Evolutionary conservation across 2,797 vertebrate species (phyloP).

Genomic region (Pantherophis vulpinus): DNA sequence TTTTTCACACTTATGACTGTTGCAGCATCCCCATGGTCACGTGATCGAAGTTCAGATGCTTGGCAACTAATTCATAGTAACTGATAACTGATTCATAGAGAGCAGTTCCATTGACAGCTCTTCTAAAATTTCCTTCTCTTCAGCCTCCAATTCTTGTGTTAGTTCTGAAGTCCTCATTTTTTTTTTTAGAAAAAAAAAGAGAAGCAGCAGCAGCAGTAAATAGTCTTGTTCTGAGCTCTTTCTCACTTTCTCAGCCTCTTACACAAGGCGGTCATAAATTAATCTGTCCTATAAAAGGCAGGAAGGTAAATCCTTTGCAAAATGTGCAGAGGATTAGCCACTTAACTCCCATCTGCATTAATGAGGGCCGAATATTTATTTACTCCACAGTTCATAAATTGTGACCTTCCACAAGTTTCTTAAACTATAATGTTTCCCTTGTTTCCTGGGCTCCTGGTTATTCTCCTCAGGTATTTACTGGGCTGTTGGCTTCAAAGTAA

Average conservation of each 20-base stretch:
- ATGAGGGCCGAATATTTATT: constrained; percentile 70
- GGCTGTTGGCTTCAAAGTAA: constrained; percentile 54
- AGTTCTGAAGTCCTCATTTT: constrained; percentile 50
- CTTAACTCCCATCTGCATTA: constrained; percentile 71
- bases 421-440: constrained; percentile 66
- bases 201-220: constrained; percentile 43
- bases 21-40: background rate
- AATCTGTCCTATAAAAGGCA: constrained; percentile 62
- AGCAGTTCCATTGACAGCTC: constrained; percentile 54
- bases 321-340: constrained; percentile 68
- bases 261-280: constrained; percentile 65
- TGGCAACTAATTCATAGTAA: background rate
- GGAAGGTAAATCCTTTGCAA: constrained; percentile 65
- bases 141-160: constrained; percentile 49
- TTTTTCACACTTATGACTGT: background rate
- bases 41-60: background rate
- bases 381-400: constrained; percentile 67
- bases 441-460: constrained; percentile 59
- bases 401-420: constrained; percentile 58
- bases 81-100: background rate
- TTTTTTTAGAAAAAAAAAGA: constrained; percentile 45
- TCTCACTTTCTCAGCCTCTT: constrained; percentile 59
- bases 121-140: constrained; percentile 63
- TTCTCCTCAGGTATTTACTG: constrained; percentile 62
- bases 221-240: constrained; percentile 50